A percentile compares a stretch with the other conserved stretches of the same genome.
Conservation (phyloP, 1,140 invertebrate genomes). For the Trichogramma pretiosum region DNA sequence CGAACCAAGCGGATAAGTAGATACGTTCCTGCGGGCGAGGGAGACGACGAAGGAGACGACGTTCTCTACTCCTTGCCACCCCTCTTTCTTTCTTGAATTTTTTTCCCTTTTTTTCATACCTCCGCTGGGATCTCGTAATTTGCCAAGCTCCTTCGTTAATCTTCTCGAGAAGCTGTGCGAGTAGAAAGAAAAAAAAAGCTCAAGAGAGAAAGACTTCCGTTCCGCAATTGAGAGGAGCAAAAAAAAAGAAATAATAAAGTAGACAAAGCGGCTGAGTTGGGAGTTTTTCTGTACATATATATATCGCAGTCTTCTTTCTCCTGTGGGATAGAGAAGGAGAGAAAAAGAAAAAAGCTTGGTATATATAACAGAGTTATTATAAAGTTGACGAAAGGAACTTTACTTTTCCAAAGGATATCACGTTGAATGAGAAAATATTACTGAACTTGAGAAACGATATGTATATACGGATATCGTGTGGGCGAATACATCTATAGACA, state of each 20-base stretch:
- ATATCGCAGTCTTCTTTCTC: constrained; percentile 10
- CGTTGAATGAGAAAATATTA: constrained; percentile 18
- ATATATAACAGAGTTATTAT: constrained; percentile 17
- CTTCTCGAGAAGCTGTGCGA: constrained; percentile 7
- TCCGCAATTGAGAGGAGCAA: constrained; percentile 11
- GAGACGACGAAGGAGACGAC: no score
- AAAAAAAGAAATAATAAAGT: constrained; percentile 16
- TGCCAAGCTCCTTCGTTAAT: constrained; percentile 21
- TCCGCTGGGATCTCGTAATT: constrained; percentile 16
- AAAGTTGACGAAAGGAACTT: constrained; percentile 20
- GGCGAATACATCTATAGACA: no score
- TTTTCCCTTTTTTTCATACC: constrained; percentile 7
- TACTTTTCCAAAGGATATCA: constrained; percentile 8
- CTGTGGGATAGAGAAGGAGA: constrained; percentile 2
- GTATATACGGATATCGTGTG: no score
- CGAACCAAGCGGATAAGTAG: constrained; percentile 17
- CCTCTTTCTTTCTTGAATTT: background rate
- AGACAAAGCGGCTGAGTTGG: constrained; percentile 16
- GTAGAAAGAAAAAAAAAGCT: constrained; percentile 13
- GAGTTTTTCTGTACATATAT: no score
- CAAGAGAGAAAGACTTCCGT: constrained; percentile 14
- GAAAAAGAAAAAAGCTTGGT: constrained; percentile 4
- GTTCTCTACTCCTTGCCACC: background rate
- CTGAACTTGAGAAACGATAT: no score
- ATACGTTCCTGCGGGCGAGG: constrained; percentile 10